phyloP scores from a whole-genome alignment of 37 sponge, comb jelly and placozoan genomes.

The Spongia lamella region DNA sequence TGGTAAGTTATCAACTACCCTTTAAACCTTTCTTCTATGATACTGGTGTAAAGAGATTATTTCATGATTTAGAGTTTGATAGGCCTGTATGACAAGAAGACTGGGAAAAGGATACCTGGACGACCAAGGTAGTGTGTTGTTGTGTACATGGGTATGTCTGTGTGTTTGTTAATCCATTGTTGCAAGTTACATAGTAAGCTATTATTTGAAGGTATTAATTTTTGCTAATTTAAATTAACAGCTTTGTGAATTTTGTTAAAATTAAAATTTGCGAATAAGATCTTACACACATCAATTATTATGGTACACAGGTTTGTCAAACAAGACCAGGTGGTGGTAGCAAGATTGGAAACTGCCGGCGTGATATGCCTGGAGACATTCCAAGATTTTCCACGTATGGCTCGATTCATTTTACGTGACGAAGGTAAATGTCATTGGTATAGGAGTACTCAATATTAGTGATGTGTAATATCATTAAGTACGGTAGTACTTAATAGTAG shows the following conservation, averaged over 20 bases:
- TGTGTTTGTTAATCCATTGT: too few relatives aligned
- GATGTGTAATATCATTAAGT: too few relatives aligned
- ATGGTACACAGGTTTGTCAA: conserved; percentile 97
- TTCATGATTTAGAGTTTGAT: conserved; percentile 63
- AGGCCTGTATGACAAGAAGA: conserved; percentile 87
- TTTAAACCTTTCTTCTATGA: neutral
- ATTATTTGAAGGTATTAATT: too few relatives aligned
- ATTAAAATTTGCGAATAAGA: too few relatives aligned
- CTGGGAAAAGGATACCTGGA: conserved; percentile 74
- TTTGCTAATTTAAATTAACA: too few relatives aligned
- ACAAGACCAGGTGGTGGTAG: conserved; percentile 87
- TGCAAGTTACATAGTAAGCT: too few relatives aligned
- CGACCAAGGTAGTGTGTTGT: conserved; percentile 71
- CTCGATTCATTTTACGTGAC: conserved; percentile 94
- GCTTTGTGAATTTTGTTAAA: too few relatives aligned
- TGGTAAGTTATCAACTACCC: conserved; percentile 42
- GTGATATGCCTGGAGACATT: conserved; percentile 94
- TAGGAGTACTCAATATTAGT: neutral
- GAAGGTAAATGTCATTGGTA: conserved; percentile 87
- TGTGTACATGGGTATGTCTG: too few relatives aligned
- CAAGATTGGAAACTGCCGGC: conserved; percentile 76
- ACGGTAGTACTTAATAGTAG: too few relatives aligned
- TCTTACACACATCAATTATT: too few relatives aligned
- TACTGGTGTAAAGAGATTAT: neutral
- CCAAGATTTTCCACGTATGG: conserved; percentile 96